phyloP scores from a whole-genome alignment of 1,140 invertebrate species.

The Acyrthosiphon pisum region DNA sequence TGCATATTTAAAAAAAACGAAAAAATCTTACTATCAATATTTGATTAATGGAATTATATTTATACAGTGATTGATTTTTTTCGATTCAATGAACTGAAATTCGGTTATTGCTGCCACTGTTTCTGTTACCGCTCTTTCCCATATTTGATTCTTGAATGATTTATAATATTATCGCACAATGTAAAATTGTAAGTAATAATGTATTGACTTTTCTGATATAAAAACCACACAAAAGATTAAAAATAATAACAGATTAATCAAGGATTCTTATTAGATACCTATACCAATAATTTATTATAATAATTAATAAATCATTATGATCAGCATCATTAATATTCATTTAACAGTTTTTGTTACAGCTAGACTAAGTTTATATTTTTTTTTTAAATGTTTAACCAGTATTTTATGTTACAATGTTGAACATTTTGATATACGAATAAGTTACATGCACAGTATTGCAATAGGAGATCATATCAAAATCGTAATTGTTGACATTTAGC shows the following conservation, averaged over 20 bases:
- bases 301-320: background rate
- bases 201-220: background rate
- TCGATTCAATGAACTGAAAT: constrained; percentile 9
- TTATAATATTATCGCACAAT: background rate
- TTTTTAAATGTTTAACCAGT: background rate
- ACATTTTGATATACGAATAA: background rate
- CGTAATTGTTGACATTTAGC: too few relatives aligned
- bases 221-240: background rate
- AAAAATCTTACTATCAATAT: background rate
- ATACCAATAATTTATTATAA: background rate
- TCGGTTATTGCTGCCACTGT: background rate
- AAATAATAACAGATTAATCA: background rate
- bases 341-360: background rate
- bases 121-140: background rate
- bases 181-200: background rate
- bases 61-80: background rate
- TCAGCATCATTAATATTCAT: background rate
- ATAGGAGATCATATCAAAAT: too few relatives aligned
- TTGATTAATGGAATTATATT: background rate
- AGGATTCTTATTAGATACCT: background rate
- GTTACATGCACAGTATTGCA: too few relatives aligned
- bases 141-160: background rate
- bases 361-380: background rate
- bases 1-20: background rate
- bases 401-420: background rate